phyloP scores from a whole-genome alignment of 2,797 vertebrate genomes.

The Enteromius radiatus region DNA sequence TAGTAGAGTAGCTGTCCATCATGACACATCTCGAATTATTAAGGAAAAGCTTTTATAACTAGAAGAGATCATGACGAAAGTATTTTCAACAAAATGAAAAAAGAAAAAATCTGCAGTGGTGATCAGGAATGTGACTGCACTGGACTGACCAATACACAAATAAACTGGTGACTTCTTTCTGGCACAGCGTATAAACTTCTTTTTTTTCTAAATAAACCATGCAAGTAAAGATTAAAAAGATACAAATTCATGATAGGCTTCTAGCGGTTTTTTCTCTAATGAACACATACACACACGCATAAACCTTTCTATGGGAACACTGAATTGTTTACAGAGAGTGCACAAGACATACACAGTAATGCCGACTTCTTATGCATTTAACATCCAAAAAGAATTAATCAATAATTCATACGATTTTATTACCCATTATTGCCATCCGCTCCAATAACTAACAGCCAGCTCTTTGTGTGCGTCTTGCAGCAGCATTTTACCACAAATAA shows the following conservation, averaged over 20 bases:
- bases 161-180: background rate
- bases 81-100: background rate
- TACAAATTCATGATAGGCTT: background rate
- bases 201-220: background rate
- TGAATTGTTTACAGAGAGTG: background rate
- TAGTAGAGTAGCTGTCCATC: background rate
- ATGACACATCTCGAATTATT: background rate
- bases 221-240: background rate
- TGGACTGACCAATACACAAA: background rate
- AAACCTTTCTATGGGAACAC: background rate
- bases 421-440: background rate
- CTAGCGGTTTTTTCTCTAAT: background rate
- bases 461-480: slow-evolving; percentile 1
- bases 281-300: background rate
- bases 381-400: slow-evolving; percentile 10
- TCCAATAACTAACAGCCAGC: background rate
- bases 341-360: background rate
- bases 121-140: background rate
- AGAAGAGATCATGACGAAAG: background rate
- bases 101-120: background rate
- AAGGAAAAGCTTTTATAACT: background rate
- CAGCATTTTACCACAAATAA: slow-evolving; percentile 19
- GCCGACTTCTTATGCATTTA: background rate
- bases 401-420: slow-evolving; percentile 30
- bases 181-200: background rate